phyloP scores from a whole-genome alignment of 2,888 invertebrate species.

The Fragum fragum region DNA sequence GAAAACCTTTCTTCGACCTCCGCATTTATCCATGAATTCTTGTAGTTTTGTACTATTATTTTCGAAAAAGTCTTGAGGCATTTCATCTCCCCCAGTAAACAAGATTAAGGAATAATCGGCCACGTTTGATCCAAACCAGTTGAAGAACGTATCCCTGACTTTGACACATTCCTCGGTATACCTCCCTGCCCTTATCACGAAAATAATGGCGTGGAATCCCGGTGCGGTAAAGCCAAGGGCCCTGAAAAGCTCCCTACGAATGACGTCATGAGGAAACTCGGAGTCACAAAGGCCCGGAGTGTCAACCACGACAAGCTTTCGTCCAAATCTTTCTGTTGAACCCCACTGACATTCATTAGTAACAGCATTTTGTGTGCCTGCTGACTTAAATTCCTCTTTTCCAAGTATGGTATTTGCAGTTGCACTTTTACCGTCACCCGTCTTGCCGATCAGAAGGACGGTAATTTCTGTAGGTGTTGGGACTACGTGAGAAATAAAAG shows the following conservation, averaged over 20 bases:
- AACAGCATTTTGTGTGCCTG: background rate
- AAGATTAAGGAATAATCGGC: slow-evolving; percentile 27
- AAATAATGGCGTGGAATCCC: slow-evolving; percentile 45
- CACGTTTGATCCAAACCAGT: slow-evolving; percentile 31
- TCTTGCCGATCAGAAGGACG: slow-evolving; percentile 36
- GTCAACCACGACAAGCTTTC: slow-evolving; percentile 39
- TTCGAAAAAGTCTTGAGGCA: slow-evolving; percentile 14
- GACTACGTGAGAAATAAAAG: no score
- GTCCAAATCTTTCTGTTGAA: slow-evolving; percentile 20
- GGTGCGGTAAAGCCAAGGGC: slow-evolving; percentile 17
- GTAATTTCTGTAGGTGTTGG: no score
- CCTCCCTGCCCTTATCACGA: slow-evolving; percentile 26
- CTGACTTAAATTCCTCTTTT: slow-evolving; percentile 23
- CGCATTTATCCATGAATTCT: slow-evolving; percentile 21
- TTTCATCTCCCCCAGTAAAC: slow-evolving; percentile 35
- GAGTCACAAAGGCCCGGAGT: slow-evolving; percentile 54
- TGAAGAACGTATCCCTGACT: slow-evolving; percentile 24
- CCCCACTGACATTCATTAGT: slow-evolving; percentile 24
- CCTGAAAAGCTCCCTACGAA: slow-evolving; percentile 24
- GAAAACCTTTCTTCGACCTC: slow-evolving; percentile 25
- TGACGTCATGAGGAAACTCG: background rate
- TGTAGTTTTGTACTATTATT: background rate
- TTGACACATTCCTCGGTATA: slow-evolving; percentile 36
- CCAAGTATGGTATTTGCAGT: slow-evolving; percentile 47
- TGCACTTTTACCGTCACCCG: slow-evolving; percentile 48